phyloP scores from a whole-genome alignment of 2,888 invertebrate genomes.

The Nephrotoma guestfalica region DNA sequence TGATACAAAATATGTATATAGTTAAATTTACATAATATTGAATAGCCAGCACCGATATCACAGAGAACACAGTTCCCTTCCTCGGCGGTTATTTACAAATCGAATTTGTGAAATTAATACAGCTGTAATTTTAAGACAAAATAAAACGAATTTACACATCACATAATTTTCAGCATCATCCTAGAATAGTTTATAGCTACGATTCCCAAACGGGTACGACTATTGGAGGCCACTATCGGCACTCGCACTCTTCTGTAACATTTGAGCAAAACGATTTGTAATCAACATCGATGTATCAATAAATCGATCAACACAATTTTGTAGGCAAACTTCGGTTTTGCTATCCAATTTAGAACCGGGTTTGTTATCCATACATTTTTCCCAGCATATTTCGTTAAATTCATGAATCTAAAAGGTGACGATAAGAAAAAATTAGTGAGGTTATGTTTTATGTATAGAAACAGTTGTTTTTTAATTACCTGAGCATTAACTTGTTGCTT shows the following conservation, averaged over 20 bases:
- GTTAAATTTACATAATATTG: neutral
- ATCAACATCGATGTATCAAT: conserved; percentile 83
- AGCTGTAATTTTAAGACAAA: neutral
- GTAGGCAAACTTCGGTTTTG: conserved; percentile 76
- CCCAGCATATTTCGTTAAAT: conserved; percentile 92
- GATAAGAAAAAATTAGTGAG: conserved; percentile 9
- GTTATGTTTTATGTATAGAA: conserved; percentile 9
- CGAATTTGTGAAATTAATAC: neutral
- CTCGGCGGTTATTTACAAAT: neutral
- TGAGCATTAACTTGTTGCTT: conserved; percentile 82
- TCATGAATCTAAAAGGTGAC: conserved; percentile 61
- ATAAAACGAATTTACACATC: neutral
- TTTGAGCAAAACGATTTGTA: conserved; percentile 79
- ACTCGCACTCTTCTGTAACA: conserved; percentile 52
- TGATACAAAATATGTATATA: neutral
- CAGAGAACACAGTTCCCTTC: neutral
- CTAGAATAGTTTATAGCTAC: neutral
- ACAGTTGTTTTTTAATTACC: conserved; percentile 35
- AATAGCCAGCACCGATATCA: neutral
- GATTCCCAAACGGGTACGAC: neutral
- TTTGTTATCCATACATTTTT: conserved; percentile 76
- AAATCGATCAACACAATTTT: conserved; percentile 88
- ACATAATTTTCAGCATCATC: neutral
- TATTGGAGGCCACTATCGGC: neutral
- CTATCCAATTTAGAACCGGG: conserved; percentile 77